Base-by-base conservation (phyloP, 2,113 vertebrate genomes). In the Engystomops pustulosus region DNA sequence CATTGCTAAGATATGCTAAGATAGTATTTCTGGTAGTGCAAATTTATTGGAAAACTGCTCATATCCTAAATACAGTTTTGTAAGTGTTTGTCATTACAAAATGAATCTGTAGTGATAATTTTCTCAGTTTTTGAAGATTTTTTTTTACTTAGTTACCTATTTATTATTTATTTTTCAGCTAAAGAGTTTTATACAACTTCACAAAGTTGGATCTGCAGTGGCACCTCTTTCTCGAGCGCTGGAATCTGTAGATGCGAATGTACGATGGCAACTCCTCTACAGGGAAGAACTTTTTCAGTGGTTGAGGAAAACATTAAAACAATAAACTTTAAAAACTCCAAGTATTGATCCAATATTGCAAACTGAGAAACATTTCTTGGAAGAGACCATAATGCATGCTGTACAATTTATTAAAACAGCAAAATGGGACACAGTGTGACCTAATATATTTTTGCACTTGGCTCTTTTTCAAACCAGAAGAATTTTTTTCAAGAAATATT, bases 231-330 rank as follows among this genome's bases (percentile, higher is more conserved):
- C 95, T 53, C 94, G 96, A 0, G 96, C 97, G 0, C 90, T 98
- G 88, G 97, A 99, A 93, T 97, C 97, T 1, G 98, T 99, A 0
- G 95, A 98, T 90, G 96, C 97, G 74, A 99, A 98, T 20, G 98
- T 99, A 53, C 92, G 91, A 85, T 99, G 98, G 98, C 96, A 98
- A 90, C 93, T 89, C 81, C 94, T 97, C 84, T 95, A 97, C 87
- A 95, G 96, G 86, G 95, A 96, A 80, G 95, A 96, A 89, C 95
- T 99, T 79, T 98, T 95, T 90, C 97, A 98, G 58, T 99, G 98
- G 97, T 91, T 98, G 80, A 94, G 95, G 85, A 98, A 97, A 93
- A 94, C 96, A 82, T 91, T 94, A 65, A 93, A 89, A 72, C 95
- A 93, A 75, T 98, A 92, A 92, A 85, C 69, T 55, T 44, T 85